phyloP scores from a whole-genome alignment of 2,113 vertebrate species.

The Neogale vison region DNA sequence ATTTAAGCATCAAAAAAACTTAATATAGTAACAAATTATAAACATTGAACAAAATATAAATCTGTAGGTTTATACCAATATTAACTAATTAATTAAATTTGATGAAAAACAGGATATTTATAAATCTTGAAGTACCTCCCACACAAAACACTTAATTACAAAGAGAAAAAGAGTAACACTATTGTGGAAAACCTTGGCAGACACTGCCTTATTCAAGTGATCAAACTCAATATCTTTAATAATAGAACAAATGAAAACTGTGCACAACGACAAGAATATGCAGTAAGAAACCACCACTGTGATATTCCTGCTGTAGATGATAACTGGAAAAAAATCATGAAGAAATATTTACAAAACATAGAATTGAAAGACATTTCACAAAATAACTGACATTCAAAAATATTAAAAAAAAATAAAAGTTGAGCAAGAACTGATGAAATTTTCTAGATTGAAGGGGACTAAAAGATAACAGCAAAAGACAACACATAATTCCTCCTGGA shows the following conservation, averaged over 20 bases:
- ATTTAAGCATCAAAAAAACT: constrained; percentile 9
- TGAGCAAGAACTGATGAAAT: background rate
- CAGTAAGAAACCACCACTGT: background rate
- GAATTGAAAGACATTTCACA: background rate
- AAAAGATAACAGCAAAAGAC: background rate
- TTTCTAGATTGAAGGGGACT: background rate
- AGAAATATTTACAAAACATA: background rate
- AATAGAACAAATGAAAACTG: background rate
- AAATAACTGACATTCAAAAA: constrained; percentile 10
- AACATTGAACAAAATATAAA: background rate
- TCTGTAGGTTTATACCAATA: background rate
- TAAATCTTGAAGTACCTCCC: background rate
- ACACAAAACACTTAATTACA: constrained; percentile 16
- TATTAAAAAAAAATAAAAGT: background rate
- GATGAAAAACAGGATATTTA: background rate
- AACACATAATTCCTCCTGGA: background rate
- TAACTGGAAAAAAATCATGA: background rate
- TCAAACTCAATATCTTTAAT: background rate
- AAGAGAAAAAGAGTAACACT: background rate
- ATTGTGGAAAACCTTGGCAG: background rate
- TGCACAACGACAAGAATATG: background rate
- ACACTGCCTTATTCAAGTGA: background rate
- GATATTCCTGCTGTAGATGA: background rate
- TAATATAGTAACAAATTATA: background rate
- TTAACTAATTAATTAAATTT: background rate